phyloP scores from a whole-genome alignment of 1,140 invertebrate genomes.

The Olivierus martensii region DNA sequence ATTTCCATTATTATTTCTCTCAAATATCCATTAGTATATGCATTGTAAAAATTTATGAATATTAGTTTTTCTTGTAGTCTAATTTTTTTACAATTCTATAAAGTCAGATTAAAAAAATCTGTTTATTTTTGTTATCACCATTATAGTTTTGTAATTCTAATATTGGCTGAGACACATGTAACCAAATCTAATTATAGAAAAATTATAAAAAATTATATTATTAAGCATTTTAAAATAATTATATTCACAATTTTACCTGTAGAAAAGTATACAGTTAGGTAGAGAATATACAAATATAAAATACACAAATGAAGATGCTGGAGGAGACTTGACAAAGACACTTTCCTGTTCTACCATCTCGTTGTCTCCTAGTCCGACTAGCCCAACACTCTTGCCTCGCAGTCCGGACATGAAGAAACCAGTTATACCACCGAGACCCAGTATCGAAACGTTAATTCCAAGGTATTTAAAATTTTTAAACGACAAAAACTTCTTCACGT shows the following conservation, averaged over 20 bases:
- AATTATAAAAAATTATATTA: too few relatives aligned
- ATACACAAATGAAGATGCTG: slow-evolving; percentile 30
- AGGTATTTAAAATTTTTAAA: slow-evolving; percentile 2
- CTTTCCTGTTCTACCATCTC: slow-evolving; percentile 20
- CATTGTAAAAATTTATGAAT: too few relatives aligned
- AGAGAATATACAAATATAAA: slow-evolving; percentile 82
- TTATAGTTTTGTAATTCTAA: too few relatives aligned
- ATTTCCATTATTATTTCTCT: too few relatives aligned
- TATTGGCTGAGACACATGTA: too few relatives aligned
- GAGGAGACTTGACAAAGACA: slow-evolving; percentile 8
- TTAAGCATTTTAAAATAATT: too few relatives aligned
- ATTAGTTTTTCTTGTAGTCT: too few relatives aligned
- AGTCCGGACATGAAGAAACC: slow-evolving; percentile 18
- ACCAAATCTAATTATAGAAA: too few relatives aligned
- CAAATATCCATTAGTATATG: too few relatives aligned
- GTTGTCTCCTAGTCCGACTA: slow-evolving; percentile 16
- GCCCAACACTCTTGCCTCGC: slow-evolving; percentile 20
- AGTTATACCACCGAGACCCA: slow-evolving; percentile 18
- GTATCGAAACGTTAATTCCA: slow-evolving; percentile 9
- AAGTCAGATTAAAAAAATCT: too few relatives aligned
- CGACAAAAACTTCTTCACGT: not conserved
- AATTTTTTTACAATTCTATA: too few relatives aligned
- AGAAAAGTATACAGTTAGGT: slow-evolving; percentile 66
- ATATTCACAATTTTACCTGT: slow-evolving; percentile 16
- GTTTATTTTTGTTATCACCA: too few relatives aligned